Conservation (phyloP, 1,140 invertebrate genomes). For the Phocides pigmalion region DNA sequence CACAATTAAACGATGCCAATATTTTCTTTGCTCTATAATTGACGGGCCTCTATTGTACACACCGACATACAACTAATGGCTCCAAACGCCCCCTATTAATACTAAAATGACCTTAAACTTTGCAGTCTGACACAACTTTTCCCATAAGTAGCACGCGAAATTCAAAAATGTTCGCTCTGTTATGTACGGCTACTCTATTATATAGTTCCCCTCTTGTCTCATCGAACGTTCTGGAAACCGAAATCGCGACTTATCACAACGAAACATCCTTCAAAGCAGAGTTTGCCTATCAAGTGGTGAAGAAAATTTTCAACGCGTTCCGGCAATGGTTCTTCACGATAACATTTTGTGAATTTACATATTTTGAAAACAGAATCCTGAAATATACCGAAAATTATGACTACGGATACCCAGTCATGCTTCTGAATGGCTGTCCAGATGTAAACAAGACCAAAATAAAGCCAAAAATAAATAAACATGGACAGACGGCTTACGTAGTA, state of each 20-base stretch:
- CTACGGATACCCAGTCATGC: conserved; percentile 68
- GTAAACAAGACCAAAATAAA: conserved; percentile 58
- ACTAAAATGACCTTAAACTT: conserved; percentile 53
- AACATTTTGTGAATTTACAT: conserved; percentile 75
- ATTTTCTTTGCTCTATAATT: conserved; percentile 58
- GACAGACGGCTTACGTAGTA: conserved; percentile 69
- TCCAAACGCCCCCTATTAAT: conserved; percentile 44
- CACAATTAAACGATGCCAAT: conserved; percentile 59
- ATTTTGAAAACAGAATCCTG: conserved; percentile 74
- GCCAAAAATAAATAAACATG: conserved; percentile 66
- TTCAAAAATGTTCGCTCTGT: conserved; percentile 52
- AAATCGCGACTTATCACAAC: conserved; percentile 61
- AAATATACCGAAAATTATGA: conserved; percentile 70
- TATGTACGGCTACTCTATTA: conserved; percentile 40
- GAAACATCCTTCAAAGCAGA: conserved; percentile 58
- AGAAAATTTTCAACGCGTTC: conserved; percentile 74
- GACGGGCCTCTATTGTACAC: conserved; percentile 47
- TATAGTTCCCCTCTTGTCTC: conserved; percentile 38
- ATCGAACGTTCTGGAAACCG: conserved; percentile 46
- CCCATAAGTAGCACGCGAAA: conserved; percentile 34
- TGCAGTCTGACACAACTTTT: conserved; percentile 44
- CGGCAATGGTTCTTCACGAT: conserved; percentile 74
- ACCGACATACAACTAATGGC: conserved; percentile 61
- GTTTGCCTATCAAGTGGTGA: conserved; percentile 63
- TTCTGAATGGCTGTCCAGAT: conserved; percentile 66